A percentile compares a stretch with the other conserved stretches of the same genome.
Conservation (phyloP, 2,113 vertebrate species). For the Dasypus novemcinctus region DNA sequence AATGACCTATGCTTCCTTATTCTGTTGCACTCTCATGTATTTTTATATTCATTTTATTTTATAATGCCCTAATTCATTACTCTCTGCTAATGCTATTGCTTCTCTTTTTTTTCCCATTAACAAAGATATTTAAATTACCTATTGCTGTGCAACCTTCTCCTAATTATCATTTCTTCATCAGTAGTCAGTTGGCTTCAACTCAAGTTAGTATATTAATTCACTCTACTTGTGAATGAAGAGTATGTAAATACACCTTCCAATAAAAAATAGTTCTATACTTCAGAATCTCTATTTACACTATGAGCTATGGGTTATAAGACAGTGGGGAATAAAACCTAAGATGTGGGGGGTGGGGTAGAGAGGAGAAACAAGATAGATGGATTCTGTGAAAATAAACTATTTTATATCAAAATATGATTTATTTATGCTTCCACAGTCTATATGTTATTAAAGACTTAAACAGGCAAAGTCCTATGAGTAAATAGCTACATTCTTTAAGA, state of each 20-base stretch:
- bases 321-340: not conserved
- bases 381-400: not conserved
- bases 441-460: not conserved
- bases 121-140: not conserved
- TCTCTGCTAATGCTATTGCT: not conserved
- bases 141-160: not conserved
- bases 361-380: not conserved
- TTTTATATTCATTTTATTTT: not conserved
- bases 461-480: not conserved
- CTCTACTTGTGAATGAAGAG: not conserved
- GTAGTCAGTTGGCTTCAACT: not conserved
- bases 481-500: not conserved
- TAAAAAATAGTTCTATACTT: not conserved
- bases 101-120: not conserved
- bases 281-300: not conserved
- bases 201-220: not conserved
- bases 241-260: not conserved
- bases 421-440: not conserved
- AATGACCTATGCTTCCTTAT: not conserved
- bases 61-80: too few species aligned
- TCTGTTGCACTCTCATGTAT: not conserved
- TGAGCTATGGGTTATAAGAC: not conserved
- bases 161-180: conserved; percentile 13
- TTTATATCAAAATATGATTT: not conserved
- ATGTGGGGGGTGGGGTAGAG: not conserved